Base-by-base conservation (phyloP, 2,888 invertebrate species). In the Gymnocheta viridis region DNA sequence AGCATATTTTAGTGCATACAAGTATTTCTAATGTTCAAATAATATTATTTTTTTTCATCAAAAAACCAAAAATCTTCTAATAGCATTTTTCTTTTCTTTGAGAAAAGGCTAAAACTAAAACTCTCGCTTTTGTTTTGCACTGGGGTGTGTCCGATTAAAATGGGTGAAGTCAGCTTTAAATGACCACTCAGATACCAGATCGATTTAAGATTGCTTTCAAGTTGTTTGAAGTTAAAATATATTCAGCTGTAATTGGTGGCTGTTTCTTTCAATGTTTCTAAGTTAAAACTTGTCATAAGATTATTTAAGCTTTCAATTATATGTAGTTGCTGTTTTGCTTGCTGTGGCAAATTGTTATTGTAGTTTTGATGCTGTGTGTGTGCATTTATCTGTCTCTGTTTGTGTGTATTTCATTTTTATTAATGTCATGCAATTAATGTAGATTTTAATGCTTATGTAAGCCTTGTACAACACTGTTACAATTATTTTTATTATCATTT, bases 361-460 rank as follows among this genome's bases (percentile, higher is more conserved):
- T 32, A n/a, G 14, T 66, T 51, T 66, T 35, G 19, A 47, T 64
- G 27, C 41, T 56, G 38, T 35, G 12, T 54, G 38, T 58, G 10
- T 22, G 19, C 70, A 17, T 58, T n/a, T 60, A 44, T 38, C 2
- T 44, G 14, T 67, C 14, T 70, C 19, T 58, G 32, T 58, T 17
- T 58, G 19, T 51, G n/a, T 35, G 10, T 47, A 14, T 19, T 44
- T 29, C n/a, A n/a, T 17, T 67, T 41, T 32, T 60, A 67, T 49
- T 69, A 79, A 79, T 74, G 70, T 56, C 74, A 74, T 69, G 64
- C 67, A 79, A 70, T 76, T 79, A 83, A 76, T 74, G 74, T 76
- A 60, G 51, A 67, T 60, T 79, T 79, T 76, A 74, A 70, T 51
- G 70, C 70, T 83, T 80, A 76, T 76, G 74, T 80, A 83, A 83